Evolutionary conservation across 2,888 invertebrate species (phyloP), one percentile per base, ranked within the genome.

Genomic region (Coremacera marginata): DNA sequence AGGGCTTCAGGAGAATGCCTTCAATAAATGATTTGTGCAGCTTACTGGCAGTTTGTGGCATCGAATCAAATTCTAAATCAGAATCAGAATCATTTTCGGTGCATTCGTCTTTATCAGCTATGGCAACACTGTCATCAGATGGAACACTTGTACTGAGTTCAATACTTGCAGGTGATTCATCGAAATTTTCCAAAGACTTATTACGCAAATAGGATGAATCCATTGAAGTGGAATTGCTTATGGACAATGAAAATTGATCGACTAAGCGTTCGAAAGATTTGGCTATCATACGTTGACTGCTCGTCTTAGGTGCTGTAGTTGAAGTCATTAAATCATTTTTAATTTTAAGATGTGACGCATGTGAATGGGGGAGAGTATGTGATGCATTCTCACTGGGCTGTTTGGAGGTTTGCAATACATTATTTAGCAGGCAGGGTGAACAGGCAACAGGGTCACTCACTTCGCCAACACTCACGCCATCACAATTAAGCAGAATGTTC

Each of bases 21-120:
- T 88, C 88, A 62, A 89, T 83, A 81, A 88, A 88, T 25, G 88
- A 89, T 80, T 87, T 89, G 79, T 87, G 87, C 78, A 85, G 88
- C 80, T 85, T 88, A 78, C 16, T 5, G 16, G 37, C 70, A 27
- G 81, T 75, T 27, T 80, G 78, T 34, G 83, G 76, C 51, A 80
- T 57, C 92, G 93, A 88, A 91, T 90, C 78, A 90, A 90, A 80
- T 91, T 90, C 88, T 93, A 93, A 73, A 90, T 90, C 80, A 93
- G 93, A 84, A 93, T 90, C 80, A 92, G 79, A 74, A 27, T 34
- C 63, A 22, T 62, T 76, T 93, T 92, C 87, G 92, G 92, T 87
- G 91, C 92, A 73, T 90, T 91, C 71, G 60, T 52, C 27, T 25
- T 75, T 80, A 22, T 78, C 82, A 9, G 76, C 77, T 2, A 72